Evolutionary conservation across 2,113 vertebrate genomes (phyloP).

Genomic region (Plestiodon gilberti): DNA sequence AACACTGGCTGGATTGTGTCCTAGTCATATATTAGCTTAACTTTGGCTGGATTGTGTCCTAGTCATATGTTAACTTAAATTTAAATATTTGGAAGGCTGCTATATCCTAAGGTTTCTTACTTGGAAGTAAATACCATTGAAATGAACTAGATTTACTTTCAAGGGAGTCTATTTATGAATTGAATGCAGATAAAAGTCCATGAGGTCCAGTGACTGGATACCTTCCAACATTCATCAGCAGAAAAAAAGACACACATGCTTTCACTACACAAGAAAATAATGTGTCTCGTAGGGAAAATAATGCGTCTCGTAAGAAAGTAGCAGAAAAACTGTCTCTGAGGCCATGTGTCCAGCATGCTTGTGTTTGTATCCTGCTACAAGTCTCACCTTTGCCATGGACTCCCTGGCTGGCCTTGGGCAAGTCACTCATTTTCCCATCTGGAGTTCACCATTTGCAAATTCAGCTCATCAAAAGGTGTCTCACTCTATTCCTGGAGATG

Average conservation of each 20-base stretch:
- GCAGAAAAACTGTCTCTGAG: too few relatives aligned
- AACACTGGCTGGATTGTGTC: not conserved
- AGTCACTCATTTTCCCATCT: not conserved
- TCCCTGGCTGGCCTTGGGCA: not conserved
- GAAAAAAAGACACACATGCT: not conserved
- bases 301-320: not conserved
- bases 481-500: too few relatives aligned
- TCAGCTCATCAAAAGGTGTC: too few relatives aligned
- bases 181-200: not conserved
- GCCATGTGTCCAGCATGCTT: not conserved
- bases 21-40: not conserved
- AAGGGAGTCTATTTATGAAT: not conserved
- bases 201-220: not conserved
- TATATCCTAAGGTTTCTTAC: not conserved
- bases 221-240: not conserved
- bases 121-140: not conserved
- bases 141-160: not conserved
- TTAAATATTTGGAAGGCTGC: not conserved
- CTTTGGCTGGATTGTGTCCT: not conserved
- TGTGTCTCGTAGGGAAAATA: not conserved
- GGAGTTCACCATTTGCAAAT: not conserved
- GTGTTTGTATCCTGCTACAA: not conserved
- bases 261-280: not conserved
- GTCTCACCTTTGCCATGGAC: not conserved
- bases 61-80: not conserved